Evolutionary conservation across 2,888 invertebrate species (phyloP).

Genomic region (Nebria salina): DNA sequence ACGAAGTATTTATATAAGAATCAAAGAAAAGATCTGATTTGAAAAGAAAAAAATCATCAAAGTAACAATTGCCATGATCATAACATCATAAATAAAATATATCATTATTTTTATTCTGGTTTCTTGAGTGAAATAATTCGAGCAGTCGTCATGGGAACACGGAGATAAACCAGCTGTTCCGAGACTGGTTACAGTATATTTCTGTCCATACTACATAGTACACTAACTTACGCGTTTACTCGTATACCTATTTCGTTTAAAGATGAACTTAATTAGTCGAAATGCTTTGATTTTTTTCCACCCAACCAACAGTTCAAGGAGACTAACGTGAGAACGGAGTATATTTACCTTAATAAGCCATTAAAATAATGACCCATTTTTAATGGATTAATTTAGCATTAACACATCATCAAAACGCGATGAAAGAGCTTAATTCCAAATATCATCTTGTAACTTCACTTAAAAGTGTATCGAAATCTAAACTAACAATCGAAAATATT

Average conservation of each 20-base stretch:
- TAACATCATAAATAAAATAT: slow-evolving; percentile 2
- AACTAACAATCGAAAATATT: too few species aligned
- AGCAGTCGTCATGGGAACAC: slow-evolving; percentile 15
- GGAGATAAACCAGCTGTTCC: background rate
- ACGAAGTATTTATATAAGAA: background rate
- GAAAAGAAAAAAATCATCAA: background rate
- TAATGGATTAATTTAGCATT: background rate
- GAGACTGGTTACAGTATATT: background rate
- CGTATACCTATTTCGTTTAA: background rate
- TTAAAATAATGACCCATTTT: slow-evolving; percentile 16
- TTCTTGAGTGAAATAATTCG: slow-evolving; percentile 15
- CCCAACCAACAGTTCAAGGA: slow-evolving; percentile 8
- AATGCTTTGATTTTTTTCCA: slow-evolving; percentile 3
- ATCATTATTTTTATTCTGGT: slow-evolving; percentile 14
- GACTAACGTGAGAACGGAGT: slow-evolving; percentile 3
- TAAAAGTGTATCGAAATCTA: too few species aligned
- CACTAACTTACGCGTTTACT: background rate
- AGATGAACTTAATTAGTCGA: slow-evolving; percentile 12
- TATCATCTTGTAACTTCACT: too few species aligned
- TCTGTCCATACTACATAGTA: background rate
- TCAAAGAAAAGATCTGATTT: background rate
- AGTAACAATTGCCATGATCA: background rate
- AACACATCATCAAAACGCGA: background rate
- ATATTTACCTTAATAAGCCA: slow-evolving; percentile 12
- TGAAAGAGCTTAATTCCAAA: background rate